Evolutionary conservation across 53 echinoderm and acorn worm species (phyloP), one percentile per base, ranked within the genome.

Genomic region (Temnopleurus reevesii): DNA sequence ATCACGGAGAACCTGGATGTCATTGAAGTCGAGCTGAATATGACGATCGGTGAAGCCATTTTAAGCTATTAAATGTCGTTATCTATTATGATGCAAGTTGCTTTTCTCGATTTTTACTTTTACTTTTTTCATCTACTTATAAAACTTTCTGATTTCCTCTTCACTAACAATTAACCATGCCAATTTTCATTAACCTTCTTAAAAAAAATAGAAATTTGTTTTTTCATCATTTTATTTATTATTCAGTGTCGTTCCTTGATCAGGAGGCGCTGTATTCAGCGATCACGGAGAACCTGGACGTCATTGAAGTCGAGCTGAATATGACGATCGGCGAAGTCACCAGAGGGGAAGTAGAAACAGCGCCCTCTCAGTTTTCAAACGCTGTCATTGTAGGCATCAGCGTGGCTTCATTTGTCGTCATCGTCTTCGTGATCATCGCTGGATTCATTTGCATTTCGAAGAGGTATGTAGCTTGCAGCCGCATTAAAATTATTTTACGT

Each of bases 201-300:
- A 49, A 49, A 49, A 15, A 49, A 71, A 4, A 71, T 31, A 71
- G 76, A 29, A 27, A 10, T 6, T 3, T 71, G 29, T 0, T 29
- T 71, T 30, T 71, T 34, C 26, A 6, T 31, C 31, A 7, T 18
- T 21, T 55, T 56, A 24, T 19, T 13, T 59, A 36, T 8, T 53
- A 10, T 10, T 59, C 91, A 86, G 92, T 35, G 9, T 66, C 80
- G 1, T 96, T 90, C 41, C 81, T 96, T 7, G 93, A 95, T 38
- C 97, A 95, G 61, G 93, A 93, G 12, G 91, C 91, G 25, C 81
- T 96, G 4, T 89, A 89, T 33, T 76, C 92, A 18, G 95, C 93
- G 8, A 81, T 96, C 71, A 46, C 90, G 35, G 94, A 95, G 56
- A 91, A 92, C 53, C 84, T 91, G 26, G 93, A 76, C 29, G 63